A percentile compares a stretch with the other conserved stretches of the same genome.
Evolutionary conservation across 2,888 invertebrate genomes (phyloP).

Genomic region (Chouioia cunea): DNA sequence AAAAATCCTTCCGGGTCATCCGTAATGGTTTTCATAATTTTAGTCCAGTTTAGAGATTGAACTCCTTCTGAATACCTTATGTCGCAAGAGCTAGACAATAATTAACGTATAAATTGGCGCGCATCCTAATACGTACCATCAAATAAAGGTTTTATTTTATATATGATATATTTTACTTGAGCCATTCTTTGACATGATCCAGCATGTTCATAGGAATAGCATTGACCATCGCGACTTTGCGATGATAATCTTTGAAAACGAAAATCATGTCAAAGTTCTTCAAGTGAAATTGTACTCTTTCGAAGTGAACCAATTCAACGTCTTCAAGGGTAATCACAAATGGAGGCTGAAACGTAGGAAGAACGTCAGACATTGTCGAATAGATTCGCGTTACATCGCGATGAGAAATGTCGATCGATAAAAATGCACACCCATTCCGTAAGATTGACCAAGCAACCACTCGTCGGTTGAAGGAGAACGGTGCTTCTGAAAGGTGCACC

Average conservation of each 20-base stretch:
- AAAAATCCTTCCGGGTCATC: slow-evolving; percentile 99
- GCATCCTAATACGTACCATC: slow-evolving; percentile 15
- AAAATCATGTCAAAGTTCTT: slow-evolving; percentile 99
- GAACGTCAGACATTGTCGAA: neutral
- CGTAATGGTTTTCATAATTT: slow-evolving; percentile 99
- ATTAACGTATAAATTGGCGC: slow-evolving; percentile 6
- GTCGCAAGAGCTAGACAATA: slow-evolving; percentile 85
- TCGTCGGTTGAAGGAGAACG: slow-evolving; percentile 96
- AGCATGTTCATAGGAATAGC: slow-evolving; percentile 99
- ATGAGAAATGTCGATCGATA: neutral
- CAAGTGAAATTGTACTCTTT: slow-evolving; percentile 97
- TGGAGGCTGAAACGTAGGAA: slow-evolving; percentile 78
- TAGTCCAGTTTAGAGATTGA: slow-evolving; percentile 98
- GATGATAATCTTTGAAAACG: slow-evolving; percentile 97
- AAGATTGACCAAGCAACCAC: slow-evolving; percentile 96
- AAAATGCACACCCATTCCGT: slow-evolving; percentile 87
- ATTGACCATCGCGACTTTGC: slow-evolving; percentile 96
- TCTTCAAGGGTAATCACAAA: slow-evolving; percentile 98
- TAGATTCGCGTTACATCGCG: slow-evolving; percentile 6
- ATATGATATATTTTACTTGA: slow-evolving; percentile 78
- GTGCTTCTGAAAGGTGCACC: slow-evolving; percentile 98
- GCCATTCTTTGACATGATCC: slow-evolving; percentile 99
- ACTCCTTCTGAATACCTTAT: slow-evolving; percentile 98
- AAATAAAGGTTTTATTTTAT: slow-evolving; percentile 7
- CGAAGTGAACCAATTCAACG: slow-evolving; percentile 98